Evolutionary conservation across 2,113 vertebrate genomes (phyloP), one percentile per base, ranked within the genome.

Genomic region (Desmodus rotundus): DNA sequence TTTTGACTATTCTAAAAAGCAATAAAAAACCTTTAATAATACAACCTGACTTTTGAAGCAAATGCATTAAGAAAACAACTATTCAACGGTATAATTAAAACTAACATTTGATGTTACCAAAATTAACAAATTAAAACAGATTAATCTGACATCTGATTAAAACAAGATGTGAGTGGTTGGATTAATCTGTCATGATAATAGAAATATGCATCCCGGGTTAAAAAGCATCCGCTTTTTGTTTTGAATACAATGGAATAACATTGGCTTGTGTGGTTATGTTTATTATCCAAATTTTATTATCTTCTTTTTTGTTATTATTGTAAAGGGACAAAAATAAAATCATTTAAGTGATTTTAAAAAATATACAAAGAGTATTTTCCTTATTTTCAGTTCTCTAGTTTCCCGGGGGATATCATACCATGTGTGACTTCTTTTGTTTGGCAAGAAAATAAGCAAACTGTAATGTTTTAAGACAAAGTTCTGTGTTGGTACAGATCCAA

Each of bases 361-460:
- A 58, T 58, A 28, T 65, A 58, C 16, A 33, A 87, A 96, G 43
- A 63, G 50, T n/a, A 50, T 41, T 72, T 56, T 82, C 14, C 52
- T 54, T 19, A 2, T 88, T 93, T 88, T 65, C 20, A 86, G 36
- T 86, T 50, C 36, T 91, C 19, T 90, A 26, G 0, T 20, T 78
- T 83, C 38, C 86, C 0, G 0, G 65, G 13, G 26, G 36, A 52
- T 80, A 22, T 33, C 16, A 63, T 83, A 96, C 92, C 86, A 94
- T 80, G 20, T 94, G 89, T 84, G 41, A 76, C 47, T 96, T 58
- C 52, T 86, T 97, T 95, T 86, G 20, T 73, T 94, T 97, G 95
- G 96, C 82, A 95, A 65, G 33, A 89, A 86, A 96, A 93, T 89
- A 97, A 95, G 45, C 22, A 95, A 70, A 65, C 70, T 89, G 24